These are phyloP conservation scores for Melitaea athalia DNA, from an alignment of 2,888 invertebrate genomes.

Conservation along the genomic window DNA sequence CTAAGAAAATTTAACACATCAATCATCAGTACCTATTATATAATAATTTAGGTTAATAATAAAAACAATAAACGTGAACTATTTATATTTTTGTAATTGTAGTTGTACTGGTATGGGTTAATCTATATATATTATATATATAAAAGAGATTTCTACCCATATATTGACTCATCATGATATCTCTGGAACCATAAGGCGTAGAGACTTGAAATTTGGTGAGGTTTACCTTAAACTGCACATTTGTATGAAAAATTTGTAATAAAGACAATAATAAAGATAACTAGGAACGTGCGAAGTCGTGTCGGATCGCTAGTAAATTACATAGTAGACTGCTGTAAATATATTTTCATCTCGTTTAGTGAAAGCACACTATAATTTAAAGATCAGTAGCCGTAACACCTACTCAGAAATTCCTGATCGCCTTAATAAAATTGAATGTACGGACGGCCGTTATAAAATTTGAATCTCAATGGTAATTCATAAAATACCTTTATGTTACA, in stretches of 20 bases:
- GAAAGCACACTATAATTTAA: constrained; percentile 23
- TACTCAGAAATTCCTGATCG: constrained; percentile 34
- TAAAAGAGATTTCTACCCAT: too few relatives aligned
- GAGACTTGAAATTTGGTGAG: too few relatives aligned
- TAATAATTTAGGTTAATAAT: too few relatives aligned
- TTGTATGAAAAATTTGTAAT: background rate
- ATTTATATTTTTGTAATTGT: too few relatives aligned
- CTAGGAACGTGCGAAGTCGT: background rate
- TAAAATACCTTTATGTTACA: constrained; percentile 45
- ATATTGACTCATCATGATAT: too few relatives aligned
- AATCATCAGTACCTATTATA: too few relatives aligned
- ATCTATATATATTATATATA: too few relatives aligned
- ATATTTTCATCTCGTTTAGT: constrained; percentile 14
- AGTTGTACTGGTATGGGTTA: too few relatives aligned
- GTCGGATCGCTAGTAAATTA: background rate
- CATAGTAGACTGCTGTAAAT: background rate
- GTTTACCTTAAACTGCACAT: too few relatives aligned
- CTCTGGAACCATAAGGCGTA: too few relatives aligned
- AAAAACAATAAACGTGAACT: too few relatives aligned
- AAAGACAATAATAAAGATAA: background rate
- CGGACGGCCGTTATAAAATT: constrained; percentile 54
- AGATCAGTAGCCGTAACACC: constrained; percentile 22
- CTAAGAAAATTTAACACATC: too few relatives aligned
- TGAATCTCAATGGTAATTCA: constrained; percentile 50
- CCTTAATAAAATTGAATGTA: constrained; percentile 45